Percentiles rank a stretch among this genome's conserved stretches.
Evolutionary conservation across 2,797 vertebrate species (phyloP).

Genomic region (Takifugu rubripes): DNA sequence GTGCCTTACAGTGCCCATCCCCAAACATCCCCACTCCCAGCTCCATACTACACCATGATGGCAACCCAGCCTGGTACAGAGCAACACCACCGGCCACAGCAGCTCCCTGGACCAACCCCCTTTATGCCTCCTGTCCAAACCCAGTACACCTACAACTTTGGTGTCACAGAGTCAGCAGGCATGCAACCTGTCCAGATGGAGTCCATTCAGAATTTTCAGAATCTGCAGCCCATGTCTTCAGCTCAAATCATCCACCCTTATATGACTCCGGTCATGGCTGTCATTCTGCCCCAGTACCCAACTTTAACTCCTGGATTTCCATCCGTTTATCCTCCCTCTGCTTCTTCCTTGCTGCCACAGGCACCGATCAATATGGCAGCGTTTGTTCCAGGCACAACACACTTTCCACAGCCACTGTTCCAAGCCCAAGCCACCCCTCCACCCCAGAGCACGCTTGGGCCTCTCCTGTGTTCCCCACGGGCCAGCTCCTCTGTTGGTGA

Average conservation of each 20-base stretch:
- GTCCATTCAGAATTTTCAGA: slow-evolving; percentile 42
- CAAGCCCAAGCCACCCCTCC: slow-evolving; percentile 34
- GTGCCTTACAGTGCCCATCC: slow-evolving; percentile 19
- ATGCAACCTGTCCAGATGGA: slow-evolving; percentile 53
- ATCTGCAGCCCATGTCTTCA: slow-evolving; percentile 44
- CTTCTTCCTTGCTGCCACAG: slow-evolving; percentile 51
- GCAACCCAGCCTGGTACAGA: slow-evolving; percentile 27
- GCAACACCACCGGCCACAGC: slow-evolving; percentile 42
- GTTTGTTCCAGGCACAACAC: slow-evolving; percentile 22
- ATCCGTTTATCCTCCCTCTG: slow-evolving; percentile 42
- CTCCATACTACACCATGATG: slow-evolving; percentile 51
- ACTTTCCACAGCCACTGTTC: slow-evolving; percentile 57
- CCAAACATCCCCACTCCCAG: slow-evolving; percentile 62
- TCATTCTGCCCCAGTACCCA: slow-evolving; percentile 77
- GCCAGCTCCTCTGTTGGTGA: slow-evolving; percentile 61
- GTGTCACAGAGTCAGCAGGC: slow-evolving; percentile 46
- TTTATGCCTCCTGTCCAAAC: slow-evolving; percentile 51
- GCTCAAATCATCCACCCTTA: slow-evolving; percentile 64
- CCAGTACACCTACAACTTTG: slow-evolving; percentile 54
- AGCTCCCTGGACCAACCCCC: slow-evolving; percentile 36
- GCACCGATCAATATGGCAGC: slow-evolving; percentile 41
- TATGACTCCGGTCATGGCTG: slow-evolving; percentile 69
- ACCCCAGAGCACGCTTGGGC: slow-evolving; percentile 28
- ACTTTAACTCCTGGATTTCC: slow-evolving; percentile 61
- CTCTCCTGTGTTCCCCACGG: slow-evolving; percentile 50